A percentile compares a stretch with the other conserved stretches of the same genome.
phyloP scores from a whole-genome alignment of 1,140 invertebrate species.

The Aphaenogaster floridana region DNA sequence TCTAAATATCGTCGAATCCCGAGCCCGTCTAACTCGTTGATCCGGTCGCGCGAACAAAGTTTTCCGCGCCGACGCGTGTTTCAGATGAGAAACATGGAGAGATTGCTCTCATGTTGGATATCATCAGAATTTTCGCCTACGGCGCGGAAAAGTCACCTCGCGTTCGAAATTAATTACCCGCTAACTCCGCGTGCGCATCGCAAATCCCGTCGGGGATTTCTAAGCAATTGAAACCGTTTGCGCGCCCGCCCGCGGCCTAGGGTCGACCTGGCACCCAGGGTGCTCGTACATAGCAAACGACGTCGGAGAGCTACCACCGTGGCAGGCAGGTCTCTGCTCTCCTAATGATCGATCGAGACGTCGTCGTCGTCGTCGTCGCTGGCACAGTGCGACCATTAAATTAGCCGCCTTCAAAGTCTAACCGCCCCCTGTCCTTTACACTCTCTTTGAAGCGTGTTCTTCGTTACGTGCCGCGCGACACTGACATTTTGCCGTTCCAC shows the following conservation, averaged over 20 bases:
- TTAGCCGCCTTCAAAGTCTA: slow-evolving; percentile 71
- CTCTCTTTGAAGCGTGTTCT: slow-evolving; percentile 52
- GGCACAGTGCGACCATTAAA: slow-evolving; percentile 67
- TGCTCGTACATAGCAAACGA: slow-evolving; percentile 29
- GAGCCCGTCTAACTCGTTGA: background rate
- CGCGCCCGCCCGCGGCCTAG: background rate
- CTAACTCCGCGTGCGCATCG: background rate
- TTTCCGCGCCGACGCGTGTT: background rate
- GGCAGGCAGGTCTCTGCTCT: slow-evolving; percentile 9
- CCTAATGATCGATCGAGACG: slow-evolving; percentile 71
- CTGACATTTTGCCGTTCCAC: slow-evolving; percentile 53
- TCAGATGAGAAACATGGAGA: background rate
- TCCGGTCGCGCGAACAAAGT: background rate
- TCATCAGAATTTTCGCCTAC: slow-evolving; percentile 5
- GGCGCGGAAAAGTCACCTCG: slow-evolving; percentile 21
- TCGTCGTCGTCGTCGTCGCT: slow-evolving; percentile 47
- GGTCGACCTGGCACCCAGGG: background rate
- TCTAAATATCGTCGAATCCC: background rate
- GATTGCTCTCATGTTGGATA: background rate
- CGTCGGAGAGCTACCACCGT: background rate
- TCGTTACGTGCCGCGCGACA: slow-evolving; percentile 39
- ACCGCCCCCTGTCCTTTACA: slow-evolving; percentile 69
- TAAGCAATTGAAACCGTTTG: slow-evolving; percentile 62
- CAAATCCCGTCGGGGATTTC: slow-evolving; percentile 53
- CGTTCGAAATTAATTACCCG: slow-evolving; percentile 34